A percentile compares a stretch with the other conserved stretches of the same genome.
Conservation (phyloP, 2,113 vertebrate species). For the Rhea pennata region DNA sequence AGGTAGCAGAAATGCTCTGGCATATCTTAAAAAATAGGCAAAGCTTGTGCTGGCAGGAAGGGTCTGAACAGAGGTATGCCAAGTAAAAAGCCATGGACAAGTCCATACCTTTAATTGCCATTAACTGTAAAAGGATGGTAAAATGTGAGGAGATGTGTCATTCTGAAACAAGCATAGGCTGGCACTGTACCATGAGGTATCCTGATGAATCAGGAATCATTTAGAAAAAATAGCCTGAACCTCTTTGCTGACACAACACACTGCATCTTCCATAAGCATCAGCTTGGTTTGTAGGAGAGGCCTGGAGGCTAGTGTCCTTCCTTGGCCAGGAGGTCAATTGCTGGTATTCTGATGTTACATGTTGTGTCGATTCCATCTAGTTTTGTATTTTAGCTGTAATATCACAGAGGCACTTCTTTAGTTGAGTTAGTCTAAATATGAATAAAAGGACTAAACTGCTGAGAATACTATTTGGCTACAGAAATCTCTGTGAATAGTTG, state of each 20-base stretch:
- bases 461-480: conserved; percentile 10
- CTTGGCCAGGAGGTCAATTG: neutral
- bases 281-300: neutral
- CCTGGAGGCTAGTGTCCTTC: neutral
- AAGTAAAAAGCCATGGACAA: neutral
- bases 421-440: neutral
- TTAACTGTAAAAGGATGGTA: neutral
- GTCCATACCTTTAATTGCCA: neutral
- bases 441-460: neutral
- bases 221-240: neutral
- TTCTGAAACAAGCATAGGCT: neutral
- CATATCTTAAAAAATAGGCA: neutral
- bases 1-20: neutral
- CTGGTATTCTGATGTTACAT: neutral
- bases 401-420: neutral
- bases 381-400: neutral
- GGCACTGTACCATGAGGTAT: neutral
- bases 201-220: neutral
- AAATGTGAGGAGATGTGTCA: neutral
- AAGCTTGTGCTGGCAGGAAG: neutral
- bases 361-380: neutral
- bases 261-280: neutral
- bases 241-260: rapidly evolving
- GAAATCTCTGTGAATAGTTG: neutral
- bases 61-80: neutral